Evolutionary conservation across 2,888 invertebrate genomes (phyloP), one percentile per base, ranked within the genome.

Genomic region (Machimus rusticus): DNA sequence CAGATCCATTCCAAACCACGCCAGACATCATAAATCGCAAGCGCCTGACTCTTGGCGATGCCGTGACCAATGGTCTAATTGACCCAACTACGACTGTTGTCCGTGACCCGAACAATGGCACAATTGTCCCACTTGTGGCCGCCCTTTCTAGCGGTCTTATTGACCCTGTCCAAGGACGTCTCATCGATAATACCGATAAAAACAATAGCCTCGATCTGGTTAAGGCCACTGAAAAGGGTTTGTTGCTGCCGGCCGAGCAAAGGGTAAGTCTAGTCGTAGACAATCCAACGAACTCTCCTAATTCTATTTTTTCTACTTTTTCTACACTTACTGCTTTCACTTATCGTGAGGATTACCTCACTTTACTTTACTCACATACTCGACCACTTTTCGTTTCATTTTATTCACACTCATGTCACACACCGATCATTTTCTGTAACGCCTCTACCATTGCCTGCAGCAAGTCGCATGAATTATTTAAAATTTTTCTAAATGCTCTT

Each of bases 241-340:
- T 96, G 94, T 95, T 98, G 91, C 95, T 98, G 94, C 96, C 97
- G 93, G 97, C 98, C 92, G 97, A 97, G 95, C 96, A 97, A 92
- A 95, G 98, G 97, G 98, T 98, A 95, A 98, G 97, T 96, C 34
- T 85, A 74, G 28, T 85, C 74, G 74, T 74, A 85, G 39, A 14
- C 74, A 23, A 43, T 37, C n/a, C 39, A 37, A 6, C 23, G 19
- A 57, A 57, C 2, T 66, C 66, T 66, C 66, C 23, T 66, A 23
- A 28, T 23, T 66, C 19, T 79, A 19, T 16, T 16, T 46, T 43
- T 46, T 43, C 43, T 43, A 46, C 46, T 46, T 66, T 66, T 66
- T 79, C 43, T 79, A 82, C 66, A 84, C 66, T 66, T 51, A 57
- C 46, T 39, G 74, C 31, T 85, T 85, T 43, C 43, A 55, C 31